Conservation (phyloP, 2,797 vertebrate genomes). For the Tauraco hartlaubi region DNA sequence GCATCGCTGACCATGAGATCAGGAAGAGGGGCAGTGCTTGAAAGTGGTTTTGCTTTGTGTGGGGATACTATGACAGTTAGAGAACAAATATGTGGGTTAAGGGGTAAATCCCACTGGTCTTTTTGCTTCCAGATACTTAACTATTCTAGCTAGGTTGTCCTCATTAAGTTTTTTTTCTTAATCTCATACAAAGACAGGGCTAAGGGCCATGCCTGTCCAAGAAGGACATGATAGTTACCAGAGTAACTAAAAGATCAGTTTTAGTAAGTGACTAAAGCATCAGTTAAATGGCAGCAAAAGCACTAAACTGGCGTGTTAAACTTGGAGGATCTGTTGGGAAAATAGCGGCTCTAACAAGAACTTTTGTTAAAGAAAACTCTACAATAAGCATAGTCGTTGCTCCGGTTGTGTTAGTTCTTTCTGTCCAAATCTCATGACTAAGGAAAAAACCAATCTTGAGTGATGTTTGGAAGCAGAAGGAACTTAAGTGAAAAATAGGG, state of each 20-base stretch:
- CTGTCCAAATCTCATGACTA: neutral
- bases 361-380: neutral
- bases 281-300: neutral
- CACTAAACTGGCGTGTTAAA: neutral
- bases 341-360: neutral
- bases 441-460: neutral
- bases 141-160: neutral
- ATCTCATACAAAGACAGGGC: neutral
- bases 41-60: neutral
- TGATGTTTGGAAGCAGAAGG: neutral
- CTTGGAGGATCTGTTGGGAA: neutral
- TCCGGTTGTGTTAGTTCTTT: neutral
- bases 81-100: neutral
- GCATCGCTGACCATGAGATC: neutral
- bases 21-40: neutral
- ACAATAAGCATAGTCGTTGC: neutral
- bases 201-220: neutral
- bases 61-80: neutral
- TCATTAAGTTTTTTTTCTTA: neutral
- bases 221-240: neutral
- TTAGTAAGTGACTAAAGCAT: neutral
- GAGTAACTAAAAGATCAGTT: neutral
- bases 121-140: neutral
- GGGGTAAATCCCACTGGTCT: neutral
- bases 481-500: neutral